Percentiles rank a stretch among this genome's conserved stretches.
These are phyloP conservation scores for Hybognathus amarus DNA, from an alignment of 2,797 vertebrate species.

Conservation along the genomic window DNA sequence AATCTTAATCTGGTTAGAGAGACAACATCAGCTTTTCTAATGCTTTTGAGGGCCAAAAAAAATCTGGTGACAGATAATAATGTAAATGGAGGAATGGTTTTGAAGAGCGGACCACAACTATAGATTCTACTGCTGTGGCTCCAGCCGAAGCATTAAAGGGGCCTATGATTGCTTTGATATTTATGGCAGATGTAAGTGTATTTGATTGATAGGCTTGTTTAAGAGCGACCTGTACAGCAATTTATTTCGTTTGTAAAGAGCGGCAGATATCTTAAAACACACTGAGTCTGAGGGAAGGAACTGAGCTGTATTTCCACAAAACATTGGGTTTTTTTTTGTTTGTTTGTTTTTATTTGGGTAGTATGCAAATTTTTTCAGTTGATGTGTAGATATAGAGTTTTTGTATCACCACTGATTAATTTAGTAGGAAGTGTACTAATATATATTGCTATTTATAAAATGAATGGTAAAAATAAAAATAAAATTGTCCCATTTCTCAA, in stretches of 20 bases:
- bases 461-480: background rate
- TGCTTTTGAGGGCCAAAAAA: slow-evolving; percentile 81
- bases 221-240: slow-evolving; percentile 77
- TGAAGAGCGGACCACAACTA: slow-evolving; percentile 54
- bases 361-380: background rate
- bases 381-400: background rate
- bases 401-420: background rate
- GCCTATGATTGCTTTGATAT: slow-evolving; percentile 77
- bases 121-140: slow-evolving; percentile 59
- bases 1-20: slow-evolving; percentile 84
- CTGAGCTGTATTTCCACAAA: slow-evolving; percentile 7
- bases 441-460: background rate
- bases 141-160: slow-evolving; percentile 67
- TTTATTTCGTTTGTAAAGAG: slow-evolving; percentile 78
- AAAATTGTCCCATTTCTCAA: background rate
- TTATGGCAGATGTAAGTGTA: slow-evolving; percentile 84
- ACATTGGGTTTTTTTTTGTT: too few relatives aligned
- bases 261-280: slow-evolving; percentile 65
- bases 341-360: background rate
- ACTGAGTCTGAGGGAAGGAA: slow-evolving; percentile 31
- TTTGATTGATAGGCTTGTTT: slow-evolving; percentile 88
- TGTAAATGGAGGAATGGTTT: slow-evolving; percentile 68
- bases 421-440: background rate
- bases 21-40: slow-evolving; percentile 78
- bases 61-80: slow-evolving; percentile 78